Conservation (phyloP, 1,140 invertebrate species). For the Odontomachus brunneus region DNA sequence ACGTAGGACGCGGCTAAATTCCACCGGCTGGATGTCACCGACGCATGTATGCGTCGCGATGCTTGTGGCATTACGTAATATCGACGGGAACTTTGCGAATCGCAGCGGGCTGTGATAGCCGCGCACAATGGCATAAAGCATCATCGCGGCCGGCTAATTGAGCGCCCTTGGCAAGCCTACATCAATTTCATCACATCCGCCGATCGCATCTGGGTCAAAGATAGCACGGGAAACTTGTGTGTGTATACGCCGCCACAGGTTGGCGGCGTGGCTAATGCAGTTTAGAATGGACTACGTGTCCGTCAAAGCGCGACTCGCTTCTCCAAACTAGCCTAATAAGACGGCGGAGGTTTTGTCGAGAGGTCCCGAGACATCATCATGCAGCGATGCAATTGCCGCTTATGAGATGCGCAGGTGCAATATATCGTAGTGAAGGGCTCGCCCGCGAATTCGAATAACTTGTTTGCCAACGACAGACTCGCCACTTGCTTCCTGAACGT, state of each 20-base stretch:
- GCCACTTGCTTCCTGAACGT: too few relatives aligned
- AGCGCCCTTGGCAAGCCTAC: constrained; percentile 50
- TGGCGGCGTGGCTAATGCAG: constrained; percentile 42
- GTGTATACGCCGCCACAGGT: constrained; percentile 16
- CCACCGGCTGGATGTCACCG: neutral
- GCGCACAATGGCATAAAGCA: constrained; percentile 23
- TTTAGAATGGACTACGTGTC: constrained; percentile 60
- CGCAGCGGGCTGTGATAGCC: constrained; percentile 1
- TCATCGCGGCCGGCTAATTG: constrained; percentile 38
- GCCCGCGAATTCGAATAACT: too few relatives aligned
- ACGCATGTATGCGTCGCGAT: neutral
- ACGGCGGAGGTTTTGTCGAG: neutral
- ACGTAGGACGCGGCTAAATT: too few relatives aligned
- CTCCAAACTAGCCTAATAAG: constrained; percentile 29
- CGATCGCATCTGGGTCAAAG: constrained; percentile 53
- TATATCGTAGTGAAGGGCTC: too few relatives aligned
- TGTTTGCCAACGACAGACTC: too few relatives aligned
- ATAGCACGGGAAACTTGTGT: constrained; percentile 11
- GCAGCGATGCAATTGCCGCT: neutral
- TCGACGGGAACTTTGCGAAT: constrained; percentile 36
- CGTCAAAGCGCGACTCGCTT: constrained; percentile 44
- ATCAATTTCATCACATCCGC: constrained; percentile 65
- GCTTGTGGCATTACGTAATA: constrained; percentile 23
- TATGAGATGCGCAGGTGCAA: too few relatives aligned
- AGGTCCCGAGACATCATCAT: constrained; percentile 21